A percentile compares a stretch with the other conserved stretches of the same genome.
Evolutionary conservation across 1,140 invertebrate genomes (phyloP).

Genomic region (Portunus trituberculatus): DNA sequence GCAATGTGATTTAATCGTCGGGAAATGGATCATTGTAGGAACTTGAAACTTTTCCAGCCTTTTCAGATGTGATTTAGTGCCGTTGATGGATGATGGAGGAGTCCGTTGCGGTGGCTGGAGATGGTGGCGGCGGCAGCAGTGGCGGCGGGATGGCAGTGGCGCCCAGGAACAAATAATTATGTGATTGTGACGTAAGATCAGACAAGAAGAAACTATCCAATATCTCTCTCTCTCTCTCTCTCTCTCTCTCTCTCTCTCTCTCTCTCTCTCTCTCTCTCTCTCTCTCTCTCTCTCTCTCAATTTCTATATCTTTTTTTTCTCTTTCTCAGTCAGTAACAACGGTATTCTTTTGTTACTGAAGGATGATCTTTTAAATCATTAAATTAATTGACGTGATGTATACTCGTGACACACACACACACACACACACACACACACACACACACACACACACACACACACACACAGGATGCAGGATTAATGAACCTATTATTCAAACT

Average conservation of each 20-base stretch:
- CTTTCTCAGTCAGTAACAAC: no score
- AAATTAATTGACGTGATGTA: no score
- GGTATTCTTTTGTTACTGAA: no score
- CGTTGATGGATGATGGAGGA: not conserved
- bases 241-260: no score
- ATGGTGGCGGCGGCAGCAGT: not conserved
- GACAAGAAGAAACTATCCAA: no score
- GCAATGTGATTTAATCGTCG: not conserved
- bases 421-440: constrained; percentile 52
- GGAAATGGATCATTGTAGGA: constrained; percentile 3
- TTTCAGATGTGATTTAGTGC: not conserved
- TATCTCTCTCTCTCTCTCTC: no score
- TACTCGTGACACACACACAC: not conserved
- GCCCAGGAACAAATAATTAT: not conserved
- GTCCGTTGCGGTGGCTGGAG: no score
- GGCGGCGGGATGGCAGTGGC: not conserved
- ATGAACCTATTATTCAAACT: not conserved
- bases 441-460: constrained; percentile 37
- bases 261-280: no score
- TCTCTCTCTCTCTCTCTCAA: no score
- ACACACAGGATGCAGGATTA: not conserved
- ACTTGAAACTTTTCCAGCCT: not conserved
- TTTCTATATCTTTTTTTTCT: no score
- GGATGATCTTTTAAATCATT: no score
- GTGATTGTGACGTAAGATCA: no score